Evolutionary conservation across 2,888 invertebrate species (phyloP), one percentile per base, ranked within the genome.

Genomic region (Itoplectis maculator): DNA sequence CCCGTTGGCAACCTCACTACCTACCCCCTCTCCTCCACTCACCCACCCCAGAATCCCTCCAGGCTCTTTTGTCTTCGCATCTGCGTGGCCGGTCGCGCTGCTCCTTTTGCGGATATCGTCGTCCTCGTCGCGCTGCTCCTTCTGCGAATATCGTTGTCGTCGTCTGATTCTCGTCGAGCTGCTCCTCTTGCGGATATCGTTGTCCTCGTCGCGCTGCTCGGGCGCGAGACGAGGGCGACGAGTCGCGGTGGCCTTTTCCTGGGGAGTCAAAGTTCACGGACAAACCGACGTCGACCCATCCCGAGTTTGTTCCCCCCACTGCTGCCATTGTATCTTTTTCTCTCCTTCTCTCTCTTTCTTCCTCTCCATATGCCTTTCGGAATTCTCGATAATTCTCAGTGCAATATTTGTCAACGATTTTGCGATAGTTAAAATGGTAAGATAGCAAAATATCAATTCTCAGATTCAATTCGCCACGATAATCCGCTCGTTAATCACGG

Each of bases 181-280:
- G 29, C 15, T 23, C 6, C n/a, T 20, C 45, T 23, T 42, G 13
- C 49, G 37, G 47, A 9, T 54, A 15, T 18, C 37, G 42, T 54
- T 13, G 54, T n/a, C 72, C 65, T 45, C 56, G 11, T 65, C 51
- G 35, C 65, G 20, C 61, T 69, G 42, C 29, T 29, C 72, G n/a
- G n/a, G n/a, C n/a, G n/a, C n/a, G n/a, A n/a, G n/a, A n/a, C n/a
- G n/a, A n/a, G n/a, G n/a, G n/a, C n/a, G n/a, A n/a, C n/a, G 73
- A 66, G 49, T 11, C 20, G 66, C 35, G 63, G n/a, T 70, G 75
- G 69, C 75, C 65, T 75, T 75, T 80, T 75, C 75, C 56, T 42
- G 56, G 7, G n/a, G 65, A 80, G 75, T 65, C 75, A 80, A 80
- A 80, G 80, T 80, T 80, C 80, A 80, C 54, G 80, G 80, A 80